Evolutionary conservation across 2,113 vertebrate species (phyloP).

Genomic region (Antechinus flavipes): DNA sequence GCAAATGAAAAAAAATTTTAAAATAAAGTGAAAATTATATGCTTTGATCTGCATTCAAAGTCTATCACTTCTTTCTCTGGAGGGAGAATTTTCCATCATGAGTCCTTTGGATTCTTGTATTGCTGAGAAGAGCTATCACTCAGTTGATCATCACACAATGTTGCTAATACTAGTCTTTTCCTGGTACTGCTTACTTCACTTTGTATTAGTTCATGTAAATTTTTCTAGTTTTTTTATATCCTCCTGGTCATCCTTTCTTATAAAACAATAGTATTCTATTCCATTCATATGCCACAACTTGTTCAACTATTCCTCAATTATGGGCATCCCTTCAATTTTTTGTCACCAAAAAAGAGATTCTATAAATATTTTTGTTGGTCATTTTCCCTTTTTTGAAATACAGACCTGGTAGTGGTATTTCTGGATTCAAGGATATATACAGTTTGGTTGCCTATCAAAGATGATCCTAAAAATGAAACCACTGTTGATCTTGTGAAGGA

Average conservation of each 20-base stretch:
- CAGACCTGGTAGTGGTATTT: too few species aligned
- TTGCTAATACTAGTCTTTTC: not conserved
- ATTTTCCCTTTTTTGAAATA: not conserved
- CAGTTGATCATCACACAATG: not conserved
- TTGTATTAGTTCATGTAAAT: not conserved
- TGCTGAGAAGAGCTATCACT: not conserved
- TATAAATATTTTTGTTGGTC: not conserved
- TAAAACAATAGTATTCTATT: not conserved
- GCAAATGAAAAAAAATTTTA: not conserved
- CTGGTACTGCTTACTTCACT: not conserved
- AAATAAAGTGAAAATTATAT: not conserved
- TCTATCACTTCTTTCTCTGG: not conserved
- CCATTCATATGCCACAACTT: not conserved
- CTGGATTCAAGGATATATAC: not conserved
- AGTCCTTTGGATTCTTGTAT: not conserved
- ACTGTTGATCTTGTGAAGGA: not conserved
- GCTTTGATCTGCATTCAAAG: not conserved
- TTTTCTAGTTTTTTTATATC: not conserved
- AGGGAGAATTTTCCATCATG: not conserved
- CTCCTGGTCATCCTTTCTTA: not conserved
- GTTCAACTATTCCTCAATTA: not conserved
- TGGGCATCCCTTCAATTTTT: not conserved
- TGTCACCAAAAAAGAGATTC: not conserved
- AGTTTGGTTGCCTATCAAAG: not conserved
- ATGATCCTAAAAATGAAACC: not conserved